These are phyloP conservation scores for Alectura lathami DNA, from an alignment of 2,113 vertebrate genomes.

Conservation along the genomic window DNA sequence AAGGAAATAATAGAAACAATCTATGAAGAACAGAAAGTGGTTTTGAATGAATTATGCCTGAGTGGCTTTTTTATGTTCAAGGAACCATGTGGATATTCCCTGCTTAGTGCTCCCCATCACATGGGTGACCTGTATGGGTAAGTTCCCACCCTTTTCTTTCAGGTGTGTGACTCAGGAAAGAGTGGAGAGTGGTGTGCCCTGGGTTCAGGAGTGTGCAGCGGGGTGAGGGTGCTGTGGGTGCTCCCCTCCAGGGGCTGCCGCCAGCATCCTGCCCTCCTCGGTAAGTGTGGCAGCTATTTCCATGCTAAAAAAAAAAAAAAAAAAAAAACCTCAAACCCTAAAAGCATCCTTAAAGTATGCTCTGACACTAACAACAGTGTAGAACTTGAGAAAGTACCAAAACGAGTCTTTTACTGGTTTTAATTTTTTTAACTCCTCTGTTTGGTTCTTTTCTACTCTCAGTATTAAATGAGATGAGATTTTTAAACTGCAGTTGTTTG, in stretches of 20 bases:
- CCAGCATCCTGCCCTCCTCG: neutral
- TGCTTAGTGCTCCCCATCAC: neutral
- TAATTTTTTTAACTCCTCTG: neutral
- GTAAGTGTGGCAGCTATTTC: neutral
- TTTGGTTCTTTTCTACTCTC: neutral
- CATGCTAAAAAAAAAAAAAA: neutral
- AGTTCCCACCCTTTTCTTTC: neutral
- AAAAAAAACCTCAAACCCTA: neutral
- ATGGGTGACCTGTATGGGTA: rapidly evolving
- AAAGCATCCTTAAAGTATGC: neutral
- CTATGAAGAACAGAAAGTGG: neutral
- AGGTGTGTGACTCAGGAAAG: rapidly evolving
- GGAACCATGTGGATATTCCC: neutral
- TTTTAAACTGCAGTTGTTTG: neutral
- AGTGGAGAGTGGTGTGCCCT: neutral
- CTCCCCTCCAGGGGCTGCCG: rapidly evolving
- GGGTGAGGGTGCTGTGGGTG: neutral
- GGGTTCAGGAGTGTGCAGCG: rapidly evolving
- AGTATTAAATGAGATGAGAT: neutral
- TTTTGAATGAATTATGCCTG: neutral
- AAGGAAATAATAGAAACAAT: neutral
- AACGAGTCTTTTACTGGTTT: neutral
- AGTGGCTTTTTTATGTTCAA: neutral
- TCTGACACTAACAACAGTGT: neutral
- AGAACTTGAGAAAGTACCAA: neutral